phyloP scores from a whole-genome alignment of 92 coral and sea anemone genomes.

The Scolanthus callimorphus region DNA sequence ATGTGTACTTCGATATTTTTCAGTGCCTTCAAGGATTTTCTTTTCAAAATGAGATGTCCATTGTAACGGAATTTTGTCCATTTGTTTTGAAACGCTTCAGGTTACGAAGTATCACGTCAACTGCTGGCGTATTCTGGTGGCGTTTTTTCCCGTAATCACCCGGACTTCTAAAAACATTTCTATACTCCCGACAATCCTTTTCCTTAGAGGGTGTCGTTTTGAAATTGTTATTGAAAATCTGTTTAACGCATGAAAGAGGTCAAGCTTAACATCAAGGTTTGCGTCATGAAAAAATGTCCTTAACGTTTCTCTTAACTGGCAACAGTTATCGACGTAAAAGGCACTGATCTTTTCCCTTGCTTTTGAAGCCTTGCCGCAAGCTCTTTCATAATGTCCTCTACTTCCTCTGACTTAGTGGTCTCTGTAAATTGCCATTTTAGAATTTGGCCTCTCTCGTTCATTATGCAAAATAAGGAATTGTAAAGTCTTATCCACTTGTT shows the following conservation, averaged over 20 bases:
- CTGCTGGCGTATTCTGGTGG: too few relatives aligned
- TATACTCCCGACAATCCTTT: not conserved
- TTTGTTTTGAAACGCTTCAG: too few relatives aligned
- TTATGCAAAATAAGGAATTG: not conserved
- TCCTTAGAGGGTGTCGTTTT: not conserved
- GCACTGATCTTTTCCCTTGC: slow-evolving; percentile 1
- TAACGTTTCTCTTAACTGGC: slow-evolving; percentile 3
- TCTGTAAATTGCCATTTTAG: slow-evolving; percentile 23
- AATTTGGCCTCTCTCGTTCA: slow-evolving; percentile 13
- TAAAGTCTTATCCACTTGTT: slow-evolving; percentile 12
- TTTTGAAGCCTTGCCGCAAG: not conserved
- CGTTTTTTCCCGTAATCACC: not conserved
- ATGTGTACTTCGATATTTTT: not conserved
- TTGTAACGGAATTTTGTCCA: not conserved
- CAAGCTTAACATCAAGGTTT: slow-evolving; percentile 7
- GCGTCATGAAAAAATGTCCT: slow-evolving; percentile 1
- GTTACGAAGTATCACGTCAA: too few relatives aligned
- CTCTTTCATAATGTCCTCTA: not conserved
- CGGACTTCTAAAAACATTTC: not conserved
- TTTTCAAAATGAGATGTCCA: too few relatives aligned
- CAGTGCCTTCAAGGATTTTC: too few relatives aligned
- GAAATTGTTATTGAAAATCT: slow-evolving; percentile 6
- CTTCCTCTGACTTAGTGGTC: not conserved
- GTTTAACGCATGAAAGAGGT: slow-evolving; percentile 14
- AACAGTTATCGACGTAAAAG: slow-evolving; percentile 8